These are phyloP conservation scores for Drosophila falleni DNA, from an alignment of 2,888 invertebrate genomes.

Conservation along the genomic window DNA sequence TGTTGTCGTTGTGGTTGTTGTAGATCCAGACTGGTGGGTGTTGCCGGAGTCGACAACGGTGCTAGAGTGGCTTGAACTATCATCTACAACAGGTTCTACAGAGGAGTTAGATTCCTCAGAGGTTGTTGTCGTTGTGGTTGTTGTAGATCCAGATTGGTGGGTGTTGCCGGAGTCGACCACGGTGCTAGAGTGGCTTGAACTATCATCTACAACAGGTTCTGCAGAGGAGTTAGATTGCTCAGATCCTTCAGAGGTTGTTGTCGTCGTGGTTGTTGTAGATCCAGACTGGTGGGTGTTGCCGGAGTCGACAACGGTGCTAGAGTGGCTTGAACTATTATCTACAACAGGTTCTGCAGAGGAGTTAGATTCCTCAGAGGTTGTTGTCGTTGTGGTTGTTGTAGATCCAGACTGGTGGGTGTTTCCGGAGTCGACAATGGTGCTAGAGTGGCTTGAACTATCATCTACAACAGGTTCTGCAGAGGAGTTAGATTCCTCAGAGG, in stretches of 20 bases:
- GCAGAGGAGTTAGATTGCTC: neutral
- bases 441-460: neutral
- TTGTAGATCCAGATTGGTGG: constrained; percentile 6
- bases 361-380: constrained; percentile 2
- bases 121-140: constrained; percentile 6
- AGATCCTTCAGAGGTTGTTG: constrained; percentile 1
- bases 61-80: neutral
- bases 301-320: neutral
- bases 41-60: neutral
- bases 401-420: constrained; percentile 7
- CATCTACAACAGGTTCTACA: neutral
- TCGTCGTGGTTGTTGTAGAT: constrained; percentile 9
- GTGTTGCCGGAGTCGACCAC: neutral
- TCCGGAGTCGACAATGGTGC: neutral
- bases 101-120: neutral
- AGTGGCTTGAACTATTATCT: neutral
- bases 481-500: neutral
- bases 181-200: neutral
- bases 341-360: neutral
- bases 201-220: neutral
- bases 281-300: constrained; percentile 10
- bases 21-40: constrained; percentile 2
- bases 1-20: constrained; percentile 11
- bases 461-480: neutral
- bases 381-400: constrained; percentile 1